phyloP scores from a whole-genome alignment of 2,113 vertebrate genomes.

The Astur gentilis region DNA sequence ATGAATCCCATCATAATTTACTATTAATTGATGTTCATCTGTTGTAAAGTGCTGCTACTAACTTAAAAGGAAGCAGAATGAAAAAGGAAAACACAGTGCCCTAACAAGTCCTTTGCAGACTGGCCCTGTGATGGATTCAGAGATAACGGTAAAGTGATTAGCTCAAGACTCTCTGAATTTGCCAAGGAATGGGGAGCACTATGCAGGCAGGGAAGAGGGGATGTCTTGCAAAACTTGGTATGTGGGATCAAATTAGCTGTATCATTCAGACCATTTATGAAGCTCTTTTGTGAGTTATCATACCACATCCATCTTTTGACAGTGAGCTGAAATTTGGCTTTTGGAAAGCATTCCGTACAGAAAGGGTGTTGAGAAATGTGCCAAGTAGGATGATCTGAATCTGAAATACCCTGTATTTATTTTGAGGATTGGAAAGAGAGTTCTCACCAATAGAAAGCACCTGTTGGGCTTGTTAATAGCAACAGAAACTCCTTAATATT shows the following conservation, averaged over 20 bases:
- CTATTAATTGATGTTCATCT: constrained; percentile 68
- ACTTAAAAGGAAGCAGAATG: constrained; percentile 55
- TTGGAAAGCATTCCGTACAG: not conserved
- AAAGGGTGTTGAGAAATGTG: not conserved
- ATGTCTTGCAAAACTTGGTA: not conserved
- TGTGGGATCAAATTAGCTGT: not conserved
- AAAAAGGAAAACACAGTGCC: constrained; percentile 44
- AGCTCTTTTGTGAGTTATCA: not conserved
- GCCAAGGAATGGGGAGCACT: not conserved
- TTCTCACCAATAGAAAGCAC: not conserved
- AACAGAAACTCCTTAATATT: not conserved
- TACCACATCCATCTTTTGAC: not conserved
- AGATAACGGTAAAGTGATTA: constrained; percentile 21
- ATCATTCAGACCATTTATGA: not conserved
- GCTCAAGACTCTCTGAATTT: constrained; percentile 3
- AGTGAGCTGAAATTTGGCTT: not conserved
- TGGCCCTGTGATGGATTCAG: not conserved
- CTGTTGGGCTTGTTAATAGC: not conserved
- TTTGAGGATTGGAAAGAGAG: not conserved
- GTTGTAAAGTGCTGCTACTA: constrained; percentile 46
- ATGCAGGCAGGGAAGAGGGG: not conserved
- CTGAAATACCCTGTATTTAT: not conserved
- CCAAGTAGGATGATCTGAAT: not conserved
- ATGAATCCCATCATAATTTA: constrained; percentile 64
- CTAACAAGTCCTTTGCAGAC: constrained; percentile 10